Percentiles rank a stretch among this genome's conserved stretches.
Evolutionary conservation across 35 echinoderm and acorn worm species (phyloP).

Genomic region (Diadema setosum): DNA sequence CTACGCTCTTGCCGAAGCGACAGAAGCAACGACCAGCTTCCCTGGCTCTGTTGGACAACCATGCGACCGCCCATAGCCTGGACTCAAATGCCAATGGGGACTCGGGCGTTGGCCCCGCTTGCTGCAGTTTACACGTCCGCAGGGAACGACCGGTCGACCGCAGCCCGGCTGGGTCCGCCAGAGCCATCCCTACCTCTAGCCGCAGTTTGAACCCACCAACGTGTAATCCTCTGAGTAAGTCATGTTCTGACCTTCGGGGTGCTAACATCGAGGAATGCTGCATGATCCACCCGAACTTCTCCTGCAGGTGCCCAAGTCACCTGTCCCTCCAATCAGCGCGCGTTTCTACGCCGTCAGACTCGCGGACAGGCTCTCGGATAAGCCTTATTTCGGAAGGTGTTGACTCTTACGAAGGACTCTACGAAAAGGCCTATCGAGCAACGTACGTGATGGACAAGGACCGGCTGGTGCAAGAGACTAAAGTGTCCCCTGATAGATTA

Average conservation of each 20-base stretch:
- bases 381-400: constrained; percentile 55
- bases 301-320: constrained; percentile 19
- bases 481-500: constrained; percentile 24
- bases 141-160: neutral
- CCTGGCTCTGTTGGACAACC: constrained; percentile 35
- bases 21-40: constrained; percentile 45
- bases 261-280: neutral
- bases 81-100: constrained; percentile 33
- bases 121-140: neutral
- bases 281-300: neutral
- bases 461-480: neutral
- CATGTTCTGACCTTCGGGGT: neutral
- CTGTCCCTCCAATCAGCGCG: constrained; percentile 35
- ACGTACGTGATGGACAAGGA: constrained; percentile 27
- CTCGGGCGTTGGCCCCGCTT: neutral
- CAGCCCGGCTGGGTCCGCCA: neutral
- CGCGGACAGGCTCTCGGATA: constrained; percentile 21
- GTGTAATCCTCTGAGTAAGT: neutral
- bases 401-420: constrained; percentile 63
- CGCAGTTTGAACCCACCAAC: neutral
- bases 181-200: neutral
- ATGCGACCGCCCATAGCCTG: neutral
- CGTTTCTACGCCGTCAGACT: constrained; percentile 51
- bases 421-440: constrained; percentile 41
- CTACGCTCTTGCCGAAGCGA: constrained; percentile 18